Conservation (phyloP, 2,797 vertebrate species). For the Melanotaenia trifasciata region DNA sequence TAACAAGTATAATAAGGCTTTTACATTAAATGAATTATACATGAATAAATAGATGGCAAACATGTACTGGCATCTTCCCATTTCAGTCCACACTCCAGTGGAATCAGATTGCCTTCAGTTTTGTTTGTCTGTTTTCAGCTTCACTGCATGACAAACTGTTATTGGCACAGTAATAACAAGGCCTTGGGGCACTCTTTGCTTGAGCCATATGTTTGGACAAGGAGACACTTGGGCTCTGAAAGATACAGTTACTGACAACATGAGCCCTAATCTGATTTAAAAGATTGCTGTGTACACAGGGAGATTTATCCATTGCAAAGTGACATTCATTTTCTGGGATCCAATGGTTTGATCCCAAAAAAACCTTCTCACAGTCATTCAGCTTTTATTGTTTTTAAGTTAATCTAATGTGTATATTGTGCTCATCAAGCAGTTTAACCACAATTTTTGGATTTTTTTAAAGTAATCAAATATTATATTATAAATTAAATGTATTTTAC, state of each 20-base stretch:
- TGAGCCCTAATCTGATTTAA: conserved; percentile 59
- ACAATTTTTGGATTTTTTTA: background rate
- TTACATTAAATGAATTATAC: conserved; percentile 41
- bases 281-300: conserved; percentile 41
- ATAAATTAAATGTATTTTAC: background rate
- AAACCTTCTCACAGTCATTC: conserved; percentile 18
- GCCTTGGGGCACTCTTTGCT: conserved; percentile 78
- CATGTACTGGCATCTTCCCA: conserved; percentile 48
- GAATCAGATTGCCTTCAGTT: conserved; percentile 80
- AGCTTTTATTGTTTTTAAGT: conserved; percentile 15
- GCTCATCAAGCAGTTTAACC: background rate
- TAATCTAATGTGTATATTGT: conserved; percentile 9
- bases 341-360: conserved; percentile 9
- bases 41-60: conserved; percentile 56
- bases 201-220: conserved; percentile 84
- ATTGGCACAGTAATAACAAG: conserved; percentile 83
- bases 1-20: conserved; percentile 28
- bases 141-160: conserved; percentile 83
- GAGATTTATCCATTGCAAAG: conserved; percentile 27
- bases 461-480: background rate
- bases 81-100: conserved; percentile 65
- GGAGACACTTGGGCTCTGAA: conserved; percentile 77
- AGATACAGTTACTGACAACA: conserved; percentile 64
- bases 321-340: conserved; percentile 24
- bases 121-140: conserved; percentile 80